These are phyloP conservation scores for Lepidurus packardi DNA, from an alignment of 1,140 invertebrate species.

Conservation along the genomic window DNA sequence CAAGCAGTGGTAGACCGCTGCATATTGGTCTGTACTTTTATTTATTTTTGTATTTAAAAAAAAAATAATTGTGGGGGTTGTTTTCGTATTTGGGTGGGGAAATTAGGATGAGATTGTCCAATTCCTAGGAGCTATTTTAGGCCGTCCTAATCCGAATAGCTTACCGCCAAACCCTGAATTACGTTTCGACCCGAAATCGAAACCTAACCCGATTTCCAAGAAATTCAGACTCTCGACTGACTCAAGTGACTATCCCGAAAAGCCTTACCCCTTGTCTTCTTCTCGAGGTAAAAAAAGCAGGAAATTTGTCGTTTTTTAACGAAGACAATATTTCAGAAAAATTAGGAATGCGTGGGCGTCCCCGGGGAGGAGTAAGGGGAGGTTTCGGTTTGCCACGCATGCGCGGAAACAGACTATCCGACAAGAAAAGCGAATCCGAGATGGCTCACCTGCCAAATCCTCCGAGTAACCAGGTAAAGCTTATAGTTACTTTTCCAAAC, in stretches of 20 bases:
- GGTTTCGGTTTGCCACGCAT: not conserved
- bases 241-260: not conserved
- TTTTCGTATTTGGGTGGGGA: not conserved
- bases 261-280: not conserved
- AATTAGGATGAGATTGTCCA: conserved; percentile 1
- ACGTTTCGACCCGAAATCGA: not conserved
- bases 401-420: not conserved
- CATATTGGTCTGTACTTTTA: conserved; percentile 53
- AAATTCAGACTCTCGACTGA: not conserved
- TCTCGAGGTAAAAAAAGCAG: not conserved
- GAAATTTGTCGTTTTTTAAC: too few species aligned
- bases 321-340: not conserved
- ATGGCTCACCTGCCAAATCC: not conserved
- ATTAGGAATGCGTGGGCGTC: not conserved
- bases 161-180: not conserved
- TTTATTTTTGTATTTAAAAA: conserved; percentile 22
- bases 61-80: too few species aligned
- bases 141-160: not conserved
- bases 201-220: not conserved
- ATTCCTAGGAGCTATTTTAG: not conserved
- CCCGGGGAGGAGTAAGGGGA: not conserved
- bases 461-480: not conserved
- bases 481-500: not conserved
- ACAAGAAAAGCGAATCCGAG: not conserved
- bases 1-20: conserved; percentile 75